These are phyloP conservation scores for Pygathrix nemaeus DNA, from an alignment of 2,113 vertebrate species.

Conservation along the genomic window DNA sequence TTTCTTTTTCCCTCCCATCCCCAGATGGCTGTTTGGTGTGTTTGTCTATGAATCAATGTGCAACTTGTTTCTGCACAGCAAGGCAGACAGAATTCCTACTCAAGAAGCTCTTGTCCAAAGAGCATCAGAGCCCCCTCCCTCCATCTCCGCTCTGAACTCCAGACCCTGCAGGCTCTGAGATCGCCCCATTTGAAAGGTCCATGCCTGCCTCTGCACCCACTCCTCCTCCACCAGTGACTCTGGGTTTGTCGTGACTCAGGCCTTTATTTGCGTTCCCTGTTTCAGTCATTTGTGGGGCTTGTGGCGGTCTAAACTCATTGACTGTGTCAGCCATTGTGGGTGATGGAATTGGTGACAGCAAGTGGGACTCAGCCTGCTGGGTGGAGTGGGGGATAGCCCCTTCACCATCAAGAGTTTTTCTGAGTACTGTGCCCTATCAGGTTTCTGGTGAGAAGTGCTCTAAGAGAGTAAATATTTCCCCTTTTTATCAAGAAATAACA, in stretches of 20 bases:
- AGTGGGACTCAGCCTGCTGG: neutral
- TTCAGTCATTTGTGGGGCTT: constrained; percentile 54
- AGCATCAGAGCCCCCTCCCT: neutral
- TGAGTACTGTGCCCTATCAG: neutral
- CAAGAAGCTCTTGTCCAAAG: neutral
- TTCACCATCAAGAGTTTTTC: neutral
- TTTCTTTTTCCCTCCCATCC: neutral
- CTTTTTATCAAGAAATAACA: neutral
- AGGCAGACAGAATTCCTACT: neutral
- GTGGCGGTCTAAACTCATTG: neutral
- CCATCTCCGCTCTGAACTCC: neutral
- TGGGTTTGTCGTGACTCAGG: constrained; percentile 57
- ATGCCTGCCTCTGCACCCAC: neutral
- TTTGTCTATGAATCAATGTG: neutral
- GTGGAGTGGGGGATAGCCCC: neutral
- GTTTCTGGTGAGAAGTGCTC: constrained; percentile 13
- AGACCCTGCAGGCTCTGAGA: neutral
- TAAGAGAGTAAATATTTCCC: neutral
- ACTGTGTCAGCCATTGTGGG: constrained; percentile 13
- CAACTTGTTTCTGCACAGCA: neutral
- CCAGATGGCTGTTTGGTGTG: neutral
- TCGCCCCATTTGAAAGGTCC: neutral
- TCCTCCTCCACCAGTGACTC: neutral
- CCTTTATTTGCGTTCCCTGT: constrained; percentile 44
- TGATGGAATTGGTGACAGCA: constrained; percentile 56